phyloP scores from a whole-genome alignment of 2,888 invertebrate genomes.

The Micoletzkya japonica region DNA sequence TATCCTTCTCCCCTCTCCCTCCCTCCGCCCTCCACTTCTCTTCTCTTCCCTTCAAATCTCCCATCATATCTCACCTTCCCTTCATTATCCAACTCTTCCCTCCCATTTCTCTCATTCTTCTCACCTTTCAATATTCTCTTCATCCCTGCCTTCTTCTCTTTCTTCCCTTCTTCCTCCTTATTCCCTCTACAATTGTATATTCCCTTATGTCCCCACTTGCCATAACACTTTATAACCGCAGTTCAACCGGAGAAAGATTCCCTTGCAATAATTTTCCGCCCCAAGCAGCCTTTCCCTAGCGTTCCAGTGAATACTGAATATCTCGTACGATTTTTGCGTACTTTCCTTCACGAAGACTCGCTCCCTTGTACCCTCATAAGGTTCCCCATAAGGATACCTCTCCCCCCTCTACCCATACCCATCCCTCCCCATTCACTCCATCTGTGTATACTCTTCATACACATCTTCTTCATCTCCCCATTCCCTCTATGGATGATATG shows the following conservation, averaged over 20 bases:
- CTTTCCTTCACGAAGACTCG: slow-evolving; percentile 9
- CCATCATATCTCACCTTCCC: slow-evolving; percentile 12
- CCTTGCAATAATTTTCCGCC: not conserved
- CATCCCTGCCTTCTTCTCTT: slow-evolving; percentile 21
- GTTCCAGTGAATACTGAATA: not conserved
- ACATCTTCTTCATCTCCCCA: too few relatives aligned
- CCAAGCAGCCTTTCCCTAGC: not conserved
- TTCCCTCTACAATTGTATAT: not conserved
- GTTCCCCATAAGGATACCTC: slow-evolving; percentile 37
- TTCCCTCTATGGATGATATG: too few relatives aligned
- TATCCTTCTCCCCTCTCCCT: not conserved
- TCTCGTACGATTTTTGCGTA: not conserved
- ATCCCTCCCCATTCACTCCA: slow-evolving; percentile 3
- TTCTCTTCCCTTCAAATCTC: not conserved
- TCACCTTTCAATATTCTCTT: slow-evolving; percentile 20
- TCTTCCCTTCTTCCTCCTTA: slow-evolving; percentile 13
- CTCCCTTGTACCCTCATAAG: slow-evolving; percentile 74
- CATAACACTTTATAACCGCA: not conserved
- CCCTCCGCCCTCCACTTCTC: not conserved
- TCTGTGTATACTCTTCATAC: slow-evolving; percentile 18
- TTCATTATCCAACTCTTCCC: slow-evolving; percentile 17
- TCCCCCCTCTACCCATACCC: not conserved
- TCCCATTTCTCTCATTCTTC: slow-evolving; percentile 21
- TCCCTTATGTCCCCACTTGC: not conserved
- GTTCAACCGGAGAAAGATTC: not conserved